phyloP scores from a whole-genome alignment of 2,113 vertebrate species.

The Clarias batrachus region DNA sequence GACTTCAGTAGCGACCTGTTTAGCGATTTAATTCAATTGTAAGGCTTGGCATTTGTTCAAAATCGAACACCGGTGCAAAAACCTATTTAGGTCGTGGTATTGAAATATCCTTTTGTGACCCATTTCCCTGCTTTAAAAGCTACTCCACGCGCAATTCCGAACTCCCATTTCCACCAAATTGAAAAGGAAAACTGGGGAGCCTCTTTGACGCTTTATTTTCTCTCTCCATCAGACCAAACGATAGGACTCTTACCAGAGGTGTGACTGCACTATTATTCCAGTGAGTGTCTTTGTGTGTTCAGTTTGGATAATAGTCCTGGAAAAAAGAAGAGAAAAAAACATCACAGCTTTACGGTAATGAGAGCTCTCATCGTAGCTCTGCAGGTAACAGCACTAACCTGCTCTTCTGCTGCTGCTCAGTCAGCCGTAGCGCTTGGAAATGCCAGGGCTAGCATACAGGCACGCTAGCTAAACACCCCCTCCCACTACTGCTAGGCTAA shows the following conservation, averaged over 20 bases:
- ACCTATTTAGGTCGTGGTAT: neutral
- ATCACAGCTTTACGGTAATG: constrained; percentile 19
- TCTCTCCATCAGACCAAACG: constrained; percentile 14
- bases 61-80: constrained; percentile 4
- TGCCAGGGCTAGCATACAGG: constrained; percentile 2
- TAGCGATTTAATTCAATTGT: constrained; percentile 36
- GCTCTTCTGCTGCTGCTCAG: constrained; percentile 1
- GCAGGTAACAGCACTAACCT: neutral
- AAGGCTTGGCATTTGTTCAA: constrained; percentile 32
- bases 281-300: constrained; percentile 26
- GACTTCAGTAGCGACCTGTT: neutral
- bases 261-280: constrained; percentile 6
- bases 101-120: constrained; percentile 1
- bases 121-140: constrained; percentile 1
- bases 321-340: constrained; percentile 4
- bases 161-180: constrained; percentile 21
- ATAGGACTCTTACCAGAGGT: constrained; percentile 4
- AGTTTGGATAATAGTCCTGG: constrained; percentile 29
- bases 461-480: neutral
- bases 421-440: constrained; percentile 14
- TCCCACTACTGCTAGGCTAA: constrained; percentile 19
- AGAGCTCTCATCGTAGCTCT: neutral
- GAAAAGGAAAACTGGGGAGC: constrained; percentile 16
- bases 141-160: constrained; percentile 3
- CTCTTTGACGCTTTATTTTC: neutral